Conservation (phyloP, 2,888 invertebrate species). For the Aphelenchoides bicaudatus region DNA sequence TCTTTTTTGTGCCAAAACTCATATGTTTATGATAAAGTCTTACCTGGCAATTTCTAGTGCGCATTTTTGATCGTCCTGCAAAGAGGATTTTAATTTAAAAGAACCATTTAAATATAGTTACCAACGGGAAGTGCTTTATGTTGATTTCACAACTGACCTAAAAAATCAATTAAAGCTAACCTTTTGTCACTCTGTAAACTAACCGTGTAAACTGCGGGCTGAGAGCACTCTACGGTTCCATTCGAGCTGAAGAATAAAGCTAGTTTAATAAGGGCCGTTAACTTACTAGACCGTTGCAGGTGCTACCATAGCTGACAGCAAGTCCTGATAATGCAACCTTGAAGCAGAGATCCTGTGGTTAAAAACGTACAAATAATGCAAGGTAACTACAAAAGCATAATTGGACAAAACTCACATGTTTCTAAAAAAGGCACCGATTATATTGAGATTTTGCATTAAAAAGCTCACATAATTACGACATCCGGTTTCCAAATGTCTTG, state of each 20-base stretch:
- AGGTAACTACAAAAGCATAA: no score
- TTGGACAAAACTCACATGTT: no score
- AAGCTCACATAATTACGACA: slow-evolving; percentile 80
- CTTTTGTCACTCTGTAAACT: no score
- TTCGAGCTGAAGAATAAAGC: slow-evolving; percentile 46
- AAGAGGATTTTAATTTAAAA: background rate
- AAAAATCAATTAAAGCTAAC: no score
- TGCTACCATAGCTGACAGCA: no score
- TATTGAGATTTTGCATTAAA: background rate
- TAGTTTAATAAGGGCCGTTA: slow-evolving; percentile 41
- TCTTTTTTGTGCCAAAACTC: no score
- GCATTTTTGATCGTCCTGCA: slow-evolving; percentile 46
- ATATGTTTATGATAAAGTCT: no score
- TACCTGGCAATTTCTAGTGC: slow-evolving; percentile 57
- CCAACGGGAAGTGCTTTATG: no score
- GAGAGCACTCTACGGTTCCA: slow-evolving; percentile 51
- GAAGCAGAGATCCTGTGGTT: slow-evolving; percentile 31
- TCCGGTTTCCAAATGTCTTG: slow-evolving; percentile 82
- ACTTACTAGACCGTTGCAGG: no score
- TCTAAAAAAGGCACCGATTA: no score
- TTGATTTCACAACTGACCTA: slow-evolving; percentile 56
- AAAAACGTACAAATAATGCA: background rate
- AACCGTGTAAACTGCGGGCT: slow-evolving; percentile 56
- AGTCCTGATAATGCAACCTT: slow-evolving; percentile 56
- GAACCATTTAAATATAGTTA: background rate